Conservation (phyloP, 2,888 invertebrate genomes). For the Coleophora flavipennella region DNA sequence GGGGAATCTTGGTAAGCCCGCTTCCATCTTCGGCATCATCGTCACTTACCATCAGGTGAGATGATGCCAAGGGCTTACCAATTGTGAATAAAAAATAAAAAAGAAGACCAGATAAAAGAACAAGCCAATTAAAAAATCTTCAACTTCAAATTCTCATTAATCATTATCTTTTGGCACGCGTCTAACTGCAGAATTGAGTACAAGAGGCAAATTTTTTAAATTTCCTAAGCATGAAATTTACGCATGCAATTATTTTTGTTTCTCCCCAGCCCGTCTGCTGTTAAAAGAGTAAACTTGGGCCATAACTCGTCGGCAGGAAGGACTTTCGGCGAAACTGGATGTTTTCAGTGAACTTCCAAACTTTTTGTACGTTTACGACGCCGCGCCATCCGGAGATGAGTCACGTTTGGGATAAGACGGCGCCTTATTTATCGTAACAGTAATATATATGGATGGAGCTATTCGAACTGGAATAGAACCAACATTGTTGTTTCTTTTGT, state of each 20-base stretch:
- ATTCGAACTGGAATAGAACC: too few species aligned
- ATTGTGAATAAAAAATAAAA: too few species aligned
- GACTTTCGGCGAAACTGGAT: slow-evolving; percentile 47
- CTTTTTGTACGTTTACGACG: slow-evolving; percentile 41
- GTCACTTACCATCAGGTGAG: too few species aligned
- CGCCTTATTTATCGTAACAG: background rate
- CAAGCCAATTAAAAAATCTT: slow-evolving; percentile 4
- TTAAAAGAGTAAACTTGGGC: slow-evolving; percentile 41
- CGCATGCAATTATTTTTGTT: slow-evolving; percentile 25
- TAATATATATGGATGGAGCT: too few species aligned
- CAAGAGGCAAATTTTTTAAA: slow-evolving; percentile 9
- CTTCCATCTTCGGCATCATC: too few species aligned
- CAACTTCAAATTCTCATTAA: slow-evolving; percentile 1
- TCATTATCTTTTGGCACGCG: too few species aligned
- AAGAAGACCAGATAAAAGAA: too few species aligned
- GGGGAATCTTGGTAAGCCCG: too few species aligned
- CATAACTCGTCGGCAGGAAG: slow-evolving; percentile 52
- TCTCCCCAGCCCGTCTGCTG: slow-evolving; percentile 21
- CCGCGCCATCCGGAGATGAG: slow-evolving; percentile 13
- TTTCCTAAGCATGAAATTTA: slow-evolving; percentile 17
- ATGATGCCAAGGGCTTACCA: too few species aligned
- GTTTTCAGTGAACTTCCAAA: slow-evolving; percentile 37
- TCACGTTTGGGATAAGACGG: slow-evolving; percentile 15
- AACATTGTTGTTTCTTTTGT: too few species aligned
- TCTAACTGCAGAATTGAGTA: too few species aligned